Conservation (phyloP, 2,888 invertebrate genomes). For the Drosophila percnosoma region DNA sequence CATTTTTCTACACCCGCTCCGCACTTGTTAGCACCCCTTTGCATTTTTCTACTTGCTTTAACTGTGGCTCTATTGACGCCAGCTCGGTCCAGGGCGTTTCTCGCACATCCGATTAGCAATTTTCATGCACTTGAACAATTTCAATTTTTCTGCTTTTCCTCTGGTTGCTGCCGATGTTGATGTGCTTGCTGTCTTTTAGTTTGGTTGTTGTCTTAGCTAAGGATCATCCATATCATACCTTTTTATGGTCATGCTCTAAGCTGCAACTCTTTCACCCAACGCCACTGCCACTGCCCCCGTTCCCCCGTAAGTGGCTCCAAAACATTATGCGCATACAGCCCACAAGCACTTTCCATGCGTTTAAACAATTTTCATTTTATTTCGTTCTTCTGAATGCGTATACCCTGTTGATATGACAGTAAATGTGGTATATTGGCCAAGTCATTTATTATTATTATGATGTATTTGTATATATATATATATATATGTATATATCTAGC, state of each 20-base stretch:
- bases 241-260: constrained; percentile 55
- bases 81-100: constrained; percentile 43
- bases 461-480: neutral
- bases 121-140: constrained; percentile 76
- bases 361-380: constrained; percentile 75
- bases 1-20: neutral
- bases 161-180: constrained; percentile 11
- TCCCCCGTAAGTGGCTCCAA: constrained; percentile 41
- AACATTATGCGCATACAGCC: constrained; percentile 60
- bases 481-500: neutral
- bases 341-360: constrained; percentile 79
- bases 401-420: constrained; percentile 19
- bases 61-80: constrained; percentile 33
- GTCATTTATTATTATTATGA: neutral
- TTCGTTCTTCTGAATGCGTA: constrained; percentile 55
- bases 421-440: neutral
- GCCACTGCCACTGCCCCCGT: constrained; percentile 10
- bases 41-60: constrained; percentile 2
- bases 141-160: constrained; percentile 43
- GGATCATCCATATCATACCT: constrained; percentile 61
- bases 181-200: constrained; percentile 2
- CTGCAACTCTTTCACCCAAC: constrained; percentile 54
- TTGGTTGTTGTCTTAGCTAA: constrained; percentile 57
- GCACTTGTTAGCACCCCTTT: neutral
- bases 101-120: constrained; percentile 74